Base-by-base conservation (phyloP, 2,797 vertebrate genomes). In the Lemur catta region DNA sequence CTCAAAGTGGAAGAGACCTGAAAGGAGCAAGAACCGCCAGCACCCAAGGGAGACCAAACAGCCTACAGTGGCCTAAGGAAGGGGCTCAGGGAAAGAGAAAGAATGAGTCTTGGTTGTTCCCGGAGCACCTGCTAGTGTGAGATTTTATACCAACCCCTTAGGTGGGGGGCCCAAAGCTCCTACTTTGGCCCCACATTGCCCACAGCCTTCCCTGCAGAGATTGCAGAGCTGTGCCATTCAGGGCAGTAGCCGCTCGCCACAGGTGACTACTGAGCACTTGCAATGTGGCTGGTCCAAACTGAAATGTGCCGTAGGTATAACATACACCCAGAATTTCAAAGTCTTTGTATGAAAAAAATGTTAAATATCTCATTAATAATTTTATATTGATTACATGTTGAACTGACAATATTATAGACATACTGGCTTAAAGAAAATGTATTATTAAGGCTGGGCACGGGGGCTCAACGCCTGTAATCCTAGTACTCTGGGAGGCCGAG, bases 391-490 rank as follows among this genome's bases (percentile, higher is more conserved):
- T 91, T 75, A 33, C 43, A 14, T 65, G 50, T 67, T 43, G 57
- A 57, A 75, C 30, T 43, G 22, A 24, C 43, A 69, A 57, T 35
- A n/a, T 79, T 81, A 72, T 81, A 41, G 76, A 6, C 72, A 35
- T 41, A 82, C 1, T 46, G 55, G 28, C 48, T 91, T 94, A 91
- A 72, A 84, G 69, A 78, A 90, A 33, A 17, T 33, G 14, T 13
- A 28, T 28, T 61, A 61, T 30, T 30, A 50, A 3, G 4, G 41
- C 72, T 0, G 1, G 28, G 43, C 4, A 5, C 0, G 0, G 72
- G 10, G 72, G 15, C 72, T 46, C 4, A 75, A 75, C 1, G 0
- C 22, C 55, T 57, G 22, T 57, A 57, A 57, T 57, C 22, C 55
- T 57, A 57, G 55, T 55, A 57, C 55, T 26, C 55, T 57, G 55